Percentiles rank a stretch among this genome's conserved stretches.
phyloP scores from a whole-genome alignment of 1,140 invertebrate species.

The Drosophila funebris region DNA sequence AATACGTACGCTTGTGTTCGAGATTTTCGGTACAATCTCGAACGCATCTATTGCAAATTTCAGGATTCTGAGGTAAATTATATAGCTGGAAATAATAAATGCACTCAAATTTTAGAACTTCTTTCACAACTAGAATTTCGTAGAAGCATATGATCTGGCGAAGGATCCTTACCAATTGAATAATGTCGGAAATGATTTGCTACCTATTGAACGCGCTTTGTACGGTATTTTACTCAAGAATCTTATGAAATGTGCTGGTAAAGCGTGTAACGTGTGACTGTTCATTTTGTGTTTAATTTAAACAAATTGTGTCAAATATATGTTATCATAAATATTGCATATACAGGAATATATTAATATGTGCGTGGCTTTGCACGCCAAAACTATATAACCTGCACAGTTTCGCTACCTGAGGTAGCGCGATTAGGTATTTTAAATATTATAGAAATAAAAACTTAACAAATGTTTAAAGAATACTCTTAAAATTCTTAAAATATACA shows the following conservation, averaged over 20 bases:
- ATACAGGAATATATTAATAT: no score
- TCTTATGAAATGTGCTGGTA: slow-evolving; percentile 65
- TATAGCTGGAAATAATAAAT: not conserved
- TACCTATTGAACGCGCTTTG: slow-evolving; percentile 80
- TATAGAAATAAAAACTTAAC: no score
- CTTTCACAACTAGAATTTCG: slow-evolving; percentile 86
- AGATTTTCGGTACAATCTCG: slow-evolving; percentile 84
- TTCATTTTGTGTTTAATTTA: no score
- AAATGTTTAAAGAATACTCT: no score
- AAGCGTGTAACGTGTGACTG: slow-evolving; percentile 43
- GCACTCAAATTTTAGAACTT: not conserved
- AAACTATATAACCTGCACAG: no score
- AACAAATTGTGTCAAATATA: no score
- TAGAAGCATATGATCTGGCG: slow-evolving; percentile 89
- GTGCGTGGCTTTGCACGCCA: no score
- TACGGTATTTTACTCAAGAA: slow-evolving; percentile 66
- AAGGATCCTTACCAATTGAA: slow-evolving; percentile 88
- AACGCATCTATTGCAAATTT: slow-evolving; percentile 91
- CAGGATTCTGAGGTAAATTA: slow-evolving; percentile 87
- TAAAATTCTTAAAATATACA: no score
- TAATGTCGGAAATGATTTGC: slow-evolving; percentile 86
- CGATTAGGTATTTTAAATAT: no score
- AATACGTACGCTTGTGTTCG: slow-evolving; percentile 93
- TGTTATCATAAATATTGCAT: no score
- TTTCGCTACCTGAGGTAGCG: no score